Evolutionary conservation across 2,113 vertebrate species (phyloP).

Genomic region (Ceyx cyanopectus): DNA sequence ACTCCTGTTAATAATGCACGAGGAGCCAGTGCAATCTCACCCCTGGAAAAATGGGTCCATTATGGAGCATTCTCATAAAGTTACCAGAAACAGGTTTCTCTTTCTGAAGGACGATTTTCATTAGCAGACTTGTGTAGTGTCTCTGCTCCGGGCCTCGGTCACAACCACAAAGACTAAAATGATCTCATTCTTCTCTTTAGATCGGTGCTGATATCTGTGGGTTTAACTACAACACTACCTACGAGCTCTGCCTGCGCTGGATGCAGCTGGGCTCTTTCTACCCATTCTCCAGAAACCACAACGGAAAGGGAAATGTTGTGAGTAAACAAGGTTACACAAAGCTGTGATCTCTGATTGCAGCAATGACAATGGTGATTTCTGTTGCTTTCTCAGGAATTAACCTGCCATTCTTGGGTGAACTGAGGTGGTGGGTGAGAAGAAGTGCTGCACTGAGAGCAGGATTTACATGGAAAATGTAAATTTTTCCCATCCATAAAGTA

Average conservation of each 20-base stretch:
- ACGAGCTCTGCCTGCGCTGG: slow-evolving; percentile 88
- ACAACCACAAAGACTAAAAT: background rate
- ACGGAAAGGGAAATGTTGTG: slow-evolving; percentile 80
- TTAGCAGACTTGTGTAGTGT: background rate
- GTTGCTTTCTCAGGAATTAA: background rate
- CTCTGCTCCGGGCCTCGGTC: background rate
- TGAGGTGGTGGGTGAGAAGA: background rate
- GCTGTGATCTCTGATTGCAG: background rate
- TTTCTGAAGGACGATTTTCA: background rate
- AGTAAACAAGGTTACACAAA: background rate
- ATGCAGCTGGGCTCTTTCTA: slow-evolving; percentile 93
- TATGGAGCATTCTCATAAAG: background rate
- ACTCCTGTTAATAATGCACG: background rate
- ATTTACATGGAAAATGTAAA: background rate
- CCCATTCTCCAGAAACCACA: slow-evolving; percentile 90
- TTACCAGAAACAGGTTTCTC: background rate
- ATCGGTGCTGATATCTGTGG: slow-evolving; percentile 91
- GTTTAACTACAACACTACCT: slow-evolving; percentile 82
- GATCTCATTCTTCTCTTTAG: slow-evolving; percentile 67
- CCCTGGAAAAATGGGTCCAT: background rate
- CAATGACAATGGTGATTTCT: background rate
- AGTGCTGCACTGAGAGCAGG: background rate
- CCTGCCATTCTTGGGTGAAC: background rate
- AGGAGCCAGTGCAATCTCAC: background rate
- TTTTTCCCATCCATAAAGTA: background rate